Conservation (phyloP, 2,888 invertebrate genomes). For the Polia nebulosa region DNA sequence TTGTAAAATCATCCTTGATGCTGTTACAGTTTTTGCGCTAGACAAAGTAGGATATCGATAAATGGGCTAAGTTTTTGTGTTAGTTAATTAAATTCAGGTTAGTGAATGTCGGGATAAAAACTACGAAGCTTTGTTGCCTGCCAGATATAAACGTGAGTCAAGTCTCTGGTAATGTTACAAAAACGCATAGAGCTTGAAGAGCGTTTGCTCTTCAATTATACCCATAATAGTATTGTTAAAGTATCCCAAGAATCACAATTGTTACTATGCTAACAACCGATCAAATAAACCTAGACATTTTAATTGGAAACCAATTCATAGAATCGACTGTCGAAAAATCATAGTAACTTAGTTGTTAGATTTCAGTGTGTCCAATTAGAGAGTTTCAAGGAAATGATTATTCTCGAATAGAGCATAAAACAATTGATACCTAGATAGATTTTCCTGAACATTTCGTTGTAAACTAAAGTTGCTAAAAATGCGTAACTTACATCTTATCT, state of each 20-base stretch:
- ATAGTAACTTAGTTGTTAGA: constrained; percentile 10
- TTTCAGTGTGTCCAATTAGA: constrained; percentile 28
- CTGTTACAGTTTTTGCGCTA: constrained; percentile 51
- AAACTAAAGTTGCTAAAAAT: background rate
- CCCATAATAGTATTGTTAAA: background rate
- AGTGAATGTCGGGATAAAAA: constrained; percentile 4
- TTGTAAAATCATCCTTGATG: constrained; percentile 51
- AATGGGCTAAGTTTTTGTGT: constrained; percentile 49
- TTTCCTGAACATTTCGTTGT: background rate
- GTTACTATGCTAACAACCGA: constrained; percentile 1
- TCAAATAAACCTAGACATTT: constrained; percentile 15
- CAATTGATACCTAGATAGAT: background rate
- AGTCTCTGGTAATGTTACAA: constrained; percentile 4
- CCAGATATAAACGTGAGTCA: constrained; percentile 25
- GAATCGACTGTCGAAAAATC: constrained; percentile 9
- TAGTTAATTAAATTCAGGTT: constrained; percentile 28
- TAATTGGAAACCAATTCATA: constrained; percentile 27
- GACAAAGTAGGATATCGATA: constrained; percentile 42
- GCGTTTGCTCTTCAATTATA: constrained; percentile 11
- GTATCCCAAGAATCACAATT: constrained; percentile 27
- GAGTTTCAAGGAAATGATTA: background rate
- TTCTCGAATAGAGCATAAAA: background rate
- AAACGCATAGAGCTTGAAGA: constrained; percentile 5
- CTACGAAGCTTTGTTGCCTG: constrained; percentile 17
- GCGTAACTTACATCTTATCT: background rate